phyloP scores from a whole-genome alignment of 2,113 vertebrate species.

The Sus scrofa region DNA sequence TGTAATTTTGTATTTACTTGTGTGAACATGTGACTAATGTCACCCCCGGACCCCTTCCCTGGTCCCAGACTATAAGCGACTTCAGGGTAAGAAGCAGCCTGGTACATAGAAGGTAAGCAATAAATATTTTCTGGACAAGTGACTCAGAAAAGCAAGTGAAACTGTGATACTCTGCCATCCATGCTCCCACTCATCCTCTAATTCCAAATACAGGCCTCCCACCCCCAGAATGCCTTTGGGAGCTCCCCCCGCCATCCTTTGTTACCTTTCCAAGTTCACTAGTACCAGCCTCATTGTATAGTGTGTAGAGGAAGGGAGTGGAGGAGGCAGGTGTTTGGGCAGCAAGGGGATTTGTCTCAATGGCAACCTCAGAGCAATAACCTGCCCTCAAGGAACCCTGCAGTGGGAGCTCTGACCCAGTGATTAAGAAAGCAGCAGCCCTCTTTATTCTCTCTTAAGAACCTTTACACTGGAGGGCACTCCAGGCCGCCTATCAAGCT shows the following conservation, averaged over 20 bases:
- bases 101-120: not conserved
- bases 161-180: not conserved
- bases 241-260: not conserved
- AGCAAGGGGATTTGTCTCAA: not conserved
- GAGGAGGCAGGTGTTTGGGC: not conserved
- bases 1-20: not conserved
- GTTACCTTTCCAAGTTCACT: not conserved
- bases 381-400: not conserved
- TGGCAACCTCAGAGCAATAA: not conserved
- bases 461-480: not conserved
- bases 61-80: not conserved
- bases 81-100: not conserved
- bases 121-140: not conserved
- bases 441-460: constrained; percentile 16
- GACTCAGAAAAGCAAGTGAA: not conserved
- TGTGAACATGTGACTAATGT: too few species aligned
- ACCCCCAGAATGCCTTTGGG: not conserved
- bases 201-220: not conserved
- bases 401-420: not conserved
- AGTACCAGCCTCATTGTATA: not conserved
- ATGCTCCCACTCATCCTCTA: not conserved
- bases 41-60: not conserved
- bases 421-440: constrained; percentile 11
- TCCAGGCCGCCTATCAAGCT: not conserved
- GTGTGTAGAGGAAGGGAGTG: not conserved